Conservation (phyloP, 2,888 invertebrate species). For the Conus canariensis region DNA sequence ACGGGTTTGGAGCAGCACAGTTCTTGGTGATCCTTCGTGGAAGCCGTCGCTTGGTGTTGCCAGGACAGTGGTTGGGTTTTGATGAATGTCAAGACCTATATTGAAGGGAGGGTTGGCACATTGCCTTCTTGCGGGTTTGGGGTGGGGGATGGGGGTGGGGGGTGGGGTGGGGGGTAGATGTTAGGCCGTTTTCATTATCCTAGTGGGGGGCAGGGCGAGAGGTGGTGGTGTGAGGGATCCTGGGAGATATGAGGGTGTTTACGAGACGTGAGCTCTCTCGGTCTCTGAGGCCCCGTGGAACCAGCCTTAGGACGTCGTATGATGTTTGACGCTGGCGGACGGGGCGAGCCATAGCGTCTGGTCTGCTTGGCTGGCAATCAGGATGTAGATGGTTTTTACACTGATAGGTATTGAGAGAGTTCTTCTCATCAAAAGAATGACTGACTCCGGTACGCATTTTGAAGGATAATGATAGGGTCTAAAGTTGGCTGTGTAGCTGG, state of each 20-base stretch:
- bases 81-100: conserved; percentile 13
- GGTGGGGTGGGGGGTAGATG: neutral
- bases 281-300: neutral
- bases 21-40: neutral
- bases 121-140: neutral
- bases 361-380: too few relatives aligned
- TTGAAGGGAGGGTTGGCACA: neutral
- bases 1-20: too few relatives aligned
- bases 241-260: conserved; percentile 16
- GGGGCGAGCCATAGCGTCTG: too few relatives aligned
- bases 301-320: neutral
- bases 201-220: neutral
- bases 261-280: neutral
- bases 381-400: too few relatives aligned
- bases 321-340: neutral
- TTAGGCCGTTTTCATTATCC: neutral
- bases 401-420: too few relatives aligned
- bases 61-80: neutral
- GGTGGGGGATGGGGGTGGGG: too few relatives aligned
- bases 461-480: too few relatives aligned
- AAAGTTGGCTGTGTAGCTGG: too few relatives aligned
- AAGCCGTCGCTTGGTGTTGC: neutral
- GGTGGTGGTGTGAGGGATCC: neutral
- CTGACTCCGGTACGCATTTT: too few relatives aligned
- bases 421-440: too few relatives aligned